These are phyloP conservation scores for Drosophila pectinifera DNA, from an alignment of 1,140 invertebrate genomes.

Conservation along the genomic window DNA sequence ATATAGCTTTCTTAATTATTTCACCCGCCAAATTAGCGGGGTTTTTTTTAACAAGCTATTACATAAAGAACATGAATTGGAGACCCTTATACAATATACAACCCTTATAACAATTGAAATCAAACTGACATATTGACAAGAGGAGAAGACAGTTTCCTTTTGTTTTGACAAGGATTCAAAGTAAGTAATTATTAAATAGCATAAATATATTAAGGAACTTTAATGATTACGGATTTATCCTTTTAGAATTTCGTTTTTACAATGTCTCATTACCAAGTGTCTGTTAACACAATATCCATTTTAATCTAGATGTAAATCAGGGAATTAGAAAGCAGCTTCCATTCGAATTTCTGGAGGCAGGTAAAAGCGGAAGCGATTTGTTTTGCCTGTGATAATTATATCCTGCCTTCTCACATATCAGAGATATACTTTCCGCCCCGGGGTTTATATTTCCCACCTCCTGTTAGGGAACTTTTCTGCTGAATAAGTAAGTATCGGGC, in stretches of 20 bases:
- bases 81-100: too few species aligned
- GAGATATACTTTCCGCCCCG: neutral
- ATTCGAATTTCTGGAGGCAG: neutral
- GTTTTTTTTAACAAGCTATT: neutral
- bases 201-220: neutral
- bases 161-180: neutral
- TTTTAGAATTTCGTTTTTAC: neutral
- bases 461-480: conserved; percentile 1
- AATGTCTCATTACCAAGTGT: neutral
- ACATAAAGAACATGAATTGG: neutral
- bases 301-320: conserved; percentile 6
- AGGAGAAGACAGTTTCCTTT: too few species aligned
- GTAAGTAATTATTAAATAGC: neutral
- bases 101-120: neutral
- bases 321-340: neutral
- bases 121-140: neutral
- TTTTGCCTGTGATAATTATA: neutral
- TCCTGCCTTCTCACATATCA: neutral
- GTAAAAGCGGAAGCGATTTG: neutral
- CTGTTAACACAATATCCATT: neutral
- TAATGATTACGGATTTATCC: neutral
- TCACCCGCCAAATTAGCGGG: neutral
- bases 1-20: neutral
- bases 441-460: neutral
- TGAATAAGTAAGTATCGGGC: conserved; percentile 20